Evolutionary conservation across 2,888 invertebrate genomes (phyloP), one percentile per base, ranked within the genome.

Genomic region (Pollenia angustigena): DNA sequence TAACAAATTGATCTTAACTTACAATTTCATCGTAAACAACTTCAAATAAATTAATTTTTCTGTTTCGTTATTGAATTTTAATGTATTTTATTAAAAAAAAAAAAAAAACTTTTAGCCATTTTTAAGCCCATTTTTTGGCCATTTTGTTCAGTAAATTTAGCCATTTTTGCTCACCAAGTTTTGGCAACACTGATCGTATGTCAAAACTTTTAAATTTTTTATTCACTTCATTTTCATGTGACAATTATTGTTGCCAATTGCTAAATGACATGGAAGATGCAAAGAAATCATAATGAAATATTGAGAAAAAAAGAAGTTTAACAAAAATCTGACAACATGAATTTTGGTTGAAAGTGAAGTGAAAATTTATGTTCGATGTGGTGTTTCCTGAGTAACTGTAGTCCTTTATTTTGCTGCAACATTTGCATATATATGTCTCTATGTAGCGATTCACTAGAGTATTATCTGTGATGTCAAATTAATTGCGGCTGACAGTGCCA

Each of bases 401-500:
- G 14, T n/a, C 32, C 11, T 66, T 66, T 54, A n/a, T 40, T 52
- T 23, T 56, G 3, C 14, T n/a, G n/a, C n/a, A n/a, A n/a, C n/a
- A n/a, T n/a, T n/a, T n/a, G n/a, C n/a, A n/a, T n/a, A 14, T 32
- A 32, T 14, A 32, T 12, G 32, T 32, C 32, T 32, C 1, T 32
- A 1, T 42, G 4, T 11, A 62, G 8, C 46, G 42, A 54, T 56
- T 44, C 54, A 16, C 18, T 78, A 44, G 3, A 18, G 42, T 62
- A 14, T 62, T 16, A 9, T 42, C 62, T 62, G 18, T 16, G 40
- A 44, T 71, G 52, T 52, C 74, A 64, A 72, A 56, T 81, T 74
- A 81, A 58, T 72, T 72, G 72, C 48, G 72, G 62, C 58, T 68
- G 79, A 69, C 69, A 69, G 60, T 79, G 69, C 62, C 69, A 79